phyloP scores from a whole-genome alignment of 1,140 invertebrate species.

The Drosophila ogumai region DNA sequence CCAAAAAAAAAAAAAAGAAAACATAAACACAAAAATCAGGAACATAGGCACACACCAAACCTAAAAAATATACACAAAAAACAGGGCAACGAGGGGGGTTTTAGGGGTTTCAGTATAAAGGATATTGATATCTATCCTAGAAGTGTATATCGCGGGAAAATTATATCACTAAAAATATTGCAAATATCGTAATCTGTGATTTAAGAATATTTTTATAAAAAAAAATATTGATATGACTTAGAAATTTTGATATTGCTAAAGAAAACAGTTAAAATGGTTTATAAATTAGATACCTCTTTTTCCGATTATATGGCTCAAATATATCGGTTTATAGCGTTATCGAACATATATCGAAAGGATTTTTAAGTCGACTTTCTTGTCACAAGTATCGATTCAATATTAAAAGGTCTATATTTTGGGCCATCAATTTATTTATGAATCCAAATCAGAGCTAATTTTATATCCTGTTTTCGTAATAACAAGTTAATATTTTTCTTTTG shows the following conservation, averaged over 20 bases:
- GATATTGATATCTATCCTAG: too few species aligned
- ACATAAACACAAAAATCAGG: conserved; percentile 19
- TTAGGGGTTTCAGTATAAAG: neutral
- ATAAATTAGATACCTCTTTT: neutral
- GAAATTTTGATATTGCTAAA: neutral
- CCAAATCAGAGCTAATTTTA: neutral
- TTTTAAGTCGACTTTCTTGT: too few species aligned
- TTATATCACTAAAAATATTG: neutral
- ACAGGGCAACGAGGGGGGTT: conserved; percentile 29
- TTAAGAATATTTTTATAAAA: neutral
- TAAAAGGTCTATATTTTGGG: neutral
- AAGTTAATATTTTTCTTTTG: too few species aligned
- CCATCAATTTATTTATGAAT: neutral
- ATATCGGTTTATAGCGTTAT: too few species aligned
- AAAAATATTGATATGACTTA: neutral
- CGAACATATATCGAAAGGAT: too few species aligned
- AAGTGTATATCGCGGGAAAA: neutral
- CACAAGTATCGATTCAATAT: too few species aligned
- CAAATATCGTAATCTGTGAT: neutral
- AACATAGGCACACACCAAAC: conserved; percentile 26
- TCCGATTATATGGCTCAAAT: neutral
- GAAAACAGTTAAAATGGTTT: neutral
- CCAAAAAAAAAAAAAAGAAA: conserved; percentile 10
- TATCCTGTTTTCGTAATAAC: neutral
- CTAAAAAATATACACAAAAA: conserved; percentile 20